Conservation (phyloP, 2,888 invertebrate species). For the Megastigmus dorsalis region DNA sequence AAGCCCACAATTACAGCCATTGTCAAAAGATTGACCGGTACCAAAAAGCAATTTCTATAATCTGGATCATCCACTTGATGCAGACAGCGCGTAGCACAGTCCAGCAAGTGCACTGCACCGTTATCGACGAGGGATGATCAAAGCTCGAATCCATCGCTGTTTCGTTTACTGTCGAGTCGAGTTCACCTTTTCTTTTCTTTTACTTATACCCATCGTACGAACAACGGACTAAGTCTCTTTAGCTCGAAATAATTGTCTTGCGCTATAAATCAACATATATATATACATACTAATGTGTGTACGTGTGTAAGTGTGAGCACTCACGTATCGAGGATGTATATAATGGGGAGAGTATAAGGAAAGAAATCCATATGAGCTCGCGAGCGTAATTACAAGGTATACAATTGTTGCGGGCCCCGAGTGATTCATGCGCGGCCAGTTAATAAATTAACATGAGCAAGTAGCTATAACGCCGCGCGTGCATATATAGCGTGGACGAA, state of each 20-base stretch:
- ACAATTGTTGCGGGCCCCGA: slow-evolving; percentile 43
- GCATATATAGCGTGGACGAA: too few relatives aligned
- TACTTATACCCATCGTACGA: too few relatives aligned
- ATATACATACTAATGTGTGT: too few relatives aligned
- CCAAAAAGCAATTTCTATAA: too few relatives aligned
- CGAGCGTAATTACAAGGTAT: slow-evolving; percentile 39
- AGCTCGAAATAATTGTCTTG: slow-evolving; percentile 35
- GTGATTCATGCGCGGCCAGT: slow-evolving; percentile 45
- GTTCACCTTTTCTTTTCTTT: neutral
- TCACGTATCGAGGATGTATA: neutral
- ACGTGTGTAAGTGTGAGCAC: neutral
- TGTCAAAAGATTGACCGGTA: too few relatives aligned
- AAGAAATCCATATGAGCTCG: slow-evolving; percentile 23
- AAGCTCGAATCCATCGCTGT: neutral
- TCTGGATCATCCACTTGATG: too few relatives aligned
- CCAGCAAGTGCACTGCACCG: too few relatives aligned
- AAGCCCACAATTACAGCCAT: too few relatives aligned
- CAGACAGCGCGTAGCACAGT: too few relatives aligned
- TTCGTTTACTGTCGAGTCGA: slow-evolving; percentile 37
- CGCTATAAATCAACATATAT: slow-evolving; percentile 39
- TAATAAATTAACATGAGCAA: slow-evolving; percentile 46
- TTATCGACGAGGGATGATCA: slow-evolving; percentile 4
- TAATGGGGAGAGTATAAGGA: slow-evolving; percentile 17
- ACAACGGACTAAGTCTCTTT: neutral
- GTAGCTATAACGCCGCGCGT: slow-evolving; percentile 15